Base-by-base conservation (phyloP, 1,140 invertebrate genomes). In the Tetramorium alpestre region DNA sequence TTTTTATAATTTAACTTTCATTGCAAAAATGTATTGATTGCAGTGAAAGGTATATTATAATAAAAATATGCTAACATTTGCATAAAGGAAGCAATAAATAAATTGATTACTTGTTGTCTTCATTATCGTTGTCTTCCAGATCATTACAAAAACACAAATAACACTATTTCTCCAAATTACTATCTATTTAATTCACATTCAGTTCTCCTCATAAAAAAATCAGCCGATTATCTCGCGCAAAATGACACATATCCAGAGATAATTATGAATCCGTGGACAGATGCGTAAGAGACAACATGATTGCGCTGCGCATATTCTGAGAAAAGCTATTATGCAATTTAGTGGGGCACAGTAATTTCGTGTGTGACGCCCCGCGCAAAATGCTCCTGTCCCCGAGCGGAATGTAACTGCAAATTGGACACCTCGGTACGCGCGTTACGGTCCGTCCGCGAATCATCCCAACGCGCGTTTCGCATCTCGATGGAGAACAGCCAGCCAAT, bases 381-480 rank as follows among this genome's bases (percentile, higher is more conserved):
- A 70, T 22, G 13, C 25, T 33, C 28, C 7, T 13, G 49, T 56
- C 38, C 38, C 25, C 16, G 18, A 49, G 58, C 13, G 76, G 47
- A 47, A 72, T 72, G 51, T 60, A 41, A 41, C 28, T 75, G 67
- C 25, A 60, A 75, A 84, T 84, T 49, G 69, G 69, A 84, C 80
- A 73, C 28, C 54, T 84, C 41, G 28, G 4, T 44, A 38, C 18
- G 28, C 76, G 60, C 76, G 44, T 65, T 81, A 54, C 33, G 47
- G 33, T 67, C 69, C 51, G 41, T 82, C 41, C 80, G 67, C 78
- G 78, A 82, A 82, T 82, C 18, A 73, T 82, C 67, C 18, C 38
- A 18, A 33, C 51, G 51, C 51, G 80, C 51, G 38, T 82, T 58
- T 41, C 78, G 33, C 44, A 16, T n/a, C 76, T 28, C 25, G 62